phyloP scores from a whole-genome alignment of 2,113 vertebrate genomes.

The Clarias magur region DNA sequence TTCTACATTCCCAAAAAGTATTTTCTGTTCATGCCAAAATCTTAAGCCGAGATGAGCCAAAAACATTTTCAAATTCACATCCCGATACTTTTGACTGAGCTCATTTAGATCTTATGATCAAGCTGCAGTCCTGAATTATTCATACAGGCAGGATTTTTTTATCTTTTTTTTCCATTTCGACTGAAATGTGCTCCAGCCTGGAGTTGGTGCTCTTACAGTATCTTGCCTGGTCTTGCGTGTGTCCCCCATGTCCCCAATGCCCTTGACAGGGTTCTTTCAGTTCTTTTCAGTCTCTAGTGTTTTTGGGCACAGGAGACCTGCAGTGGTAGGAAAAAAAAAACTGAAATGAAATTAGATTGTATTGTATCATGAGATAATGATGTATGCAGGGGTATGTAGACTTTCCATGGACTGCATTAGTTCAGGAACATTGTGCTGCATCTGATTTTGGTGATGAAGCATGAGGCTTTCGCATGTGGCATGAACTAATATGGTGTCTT shows the following conservation, averaged over 20 bases:
- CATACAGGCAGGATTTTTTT: neutral
- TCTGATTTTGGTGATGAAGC: conserved; percentile 2
- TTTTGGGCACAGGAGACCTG: neutral
- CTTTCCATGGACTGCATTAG: conserved; percentile 8
- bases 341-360: neutral
- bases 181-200: neutral
- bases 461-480: conserved; percentile 25
- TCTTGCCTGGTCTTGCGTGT: neutral
- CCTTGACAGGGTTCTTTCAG: neutral
- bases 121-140: neutral
- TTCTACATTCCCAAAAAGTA: too few relatives aligned
- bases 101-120: neutral
- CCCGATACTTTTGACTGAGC: neutral
- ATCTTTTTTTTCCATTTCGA: neutral
- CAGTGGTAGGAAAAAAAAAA: neutral
- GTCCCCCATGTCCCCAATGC: neutral
- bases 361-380: neutral
- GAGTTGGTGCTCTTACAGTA: neutral
- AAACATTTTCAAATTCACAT: neutral
- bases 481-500: conserved; percentile 14
- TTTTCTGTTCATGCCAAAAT: too few relatives aligned
- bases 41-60: too few relatives aligned
- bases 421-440: neutral
- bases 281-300: neutral
- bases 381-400: neutral